phyloP scores from a whole-genome alignment of 2,888 invertebrate species.

The Pyrrhia umbra region DNA sequence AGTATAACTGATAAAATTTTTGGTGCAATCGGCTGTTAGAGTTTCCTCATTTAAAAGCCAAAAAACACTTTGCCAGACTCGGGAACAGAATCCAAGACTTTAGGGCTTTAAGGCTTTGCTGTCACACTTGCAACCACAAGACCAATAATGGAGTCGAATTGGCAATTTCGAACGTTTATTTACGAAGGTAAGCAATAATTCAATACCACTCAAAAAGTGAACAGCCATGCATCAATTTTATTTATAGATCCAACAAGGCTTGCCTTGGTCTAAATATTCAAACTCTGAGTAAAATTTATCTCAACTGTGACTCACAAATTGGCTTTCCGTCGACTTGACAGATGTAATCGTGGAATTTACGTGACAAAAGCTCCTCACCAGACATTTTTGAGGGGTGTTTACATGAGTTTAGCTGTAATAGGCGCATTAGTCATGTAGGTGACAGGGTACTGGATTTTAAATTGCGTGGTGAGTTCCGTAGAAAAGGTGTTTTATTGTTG shows the following conservation, averaged over 20 bases:
- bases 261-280: constrained; percentile 24
- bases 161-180: background rate
- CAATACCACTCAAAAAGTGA: background rate
- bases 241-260: constrained; percentile 14
- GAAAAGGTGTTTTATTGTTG: background rate
- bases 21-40: no score
- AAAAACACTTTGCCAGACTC: no score
- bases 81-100: no score
- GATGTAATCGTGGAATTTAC: constrained; percentile 81
- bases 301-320: constrained; percentile 69
- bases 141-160: no score
- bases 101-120: no score
- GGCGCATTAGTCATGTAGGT: constrained; percentile 58
- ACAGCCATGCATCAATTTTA: constrained; percentile 21
- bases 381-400: constrained; percentile 70
- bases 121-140: no score
- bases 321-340: constrained; percentile 77
- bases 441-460: constrained; percentile 33
- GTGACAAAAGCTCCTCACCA: constrained; percentile 71
- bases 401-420: constrained; percentile 62
- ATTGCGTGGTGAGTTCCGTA: constrained; percentile 17
- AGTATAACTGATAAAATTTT: no score
- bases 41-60: no score
- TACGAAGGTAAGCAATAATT: background rate
- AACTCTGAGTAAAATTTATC: constrained; percentile 63